Conservation (phyloP, 1,140 invertebrate species). For the Megalonaias nervosa region DNA sequence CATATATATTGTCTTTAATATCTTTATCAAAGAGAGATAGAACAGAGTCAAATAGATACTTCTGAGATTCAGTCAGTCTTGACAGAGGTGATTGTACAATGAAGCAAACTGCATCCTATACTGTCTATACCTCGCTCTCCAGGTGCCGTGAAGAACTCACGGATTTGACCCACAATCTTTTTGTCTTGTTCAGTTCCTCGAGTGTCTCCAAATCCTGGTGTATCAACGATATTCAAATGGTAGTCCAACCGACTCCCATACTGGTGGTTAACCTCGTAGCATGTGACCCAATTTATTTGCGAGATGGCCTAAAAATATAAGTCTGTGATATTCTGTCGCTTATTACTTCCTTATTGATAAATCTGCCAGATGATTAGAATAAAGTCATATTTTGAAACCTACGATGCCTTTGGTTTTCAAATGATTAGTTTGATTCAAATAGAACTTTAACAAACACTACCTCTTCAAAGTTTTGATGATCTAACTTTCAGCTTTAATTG, state of each 20-base stretch:
- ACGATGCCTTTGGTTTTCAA: too few species aligned
- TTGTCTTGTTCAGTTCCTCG: constrained; percentile 28
- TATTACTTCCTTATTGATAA: too few species aligned
- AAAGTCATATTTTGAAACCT: too few species aligned
- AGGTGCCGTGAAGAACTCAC: constrained; percentile 16
- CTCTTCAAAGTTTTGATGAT: too few species aligned
- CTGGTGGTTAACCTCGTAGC: constrained; percentile 12
- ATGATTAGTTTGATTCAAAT: too few species aligned
- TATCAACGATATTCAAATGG: constrained; percentile 32
- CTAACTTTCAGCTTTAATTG: too few species aligned
- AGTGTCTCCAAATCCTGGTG: constrained; percentile 32
- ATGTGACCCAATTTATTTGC: constrained; percentile 26
- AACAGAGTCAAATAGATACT: constrained; percentile 16
- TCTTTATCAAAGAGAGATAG: constrained; percentile 20
- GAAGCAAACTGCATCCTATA: constrained; percentile 36
- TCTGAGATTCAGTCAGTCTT: constrained; percentile 8
- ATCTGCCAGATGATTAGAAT: too few species aligned
- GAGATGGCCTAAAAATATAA: constrained; percentile 6
- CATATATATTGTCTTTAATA: constrained; percentile 16
- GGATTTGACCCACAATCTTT: constrained; percentile 29
- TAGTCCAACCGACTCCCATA: constrained; percentile 14
- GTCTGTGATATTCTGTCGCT: too few species aligned
- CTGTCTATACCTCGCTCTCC: constrained; percentile 16
- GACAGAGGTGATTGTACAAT: constrained; percentile 2
- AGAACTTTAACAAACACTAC: too few species aligned